Evolutionary conservation across 2,888 invertebrate species (phyloP).

Genomic region (Eledone cirrhosa): DNA sequence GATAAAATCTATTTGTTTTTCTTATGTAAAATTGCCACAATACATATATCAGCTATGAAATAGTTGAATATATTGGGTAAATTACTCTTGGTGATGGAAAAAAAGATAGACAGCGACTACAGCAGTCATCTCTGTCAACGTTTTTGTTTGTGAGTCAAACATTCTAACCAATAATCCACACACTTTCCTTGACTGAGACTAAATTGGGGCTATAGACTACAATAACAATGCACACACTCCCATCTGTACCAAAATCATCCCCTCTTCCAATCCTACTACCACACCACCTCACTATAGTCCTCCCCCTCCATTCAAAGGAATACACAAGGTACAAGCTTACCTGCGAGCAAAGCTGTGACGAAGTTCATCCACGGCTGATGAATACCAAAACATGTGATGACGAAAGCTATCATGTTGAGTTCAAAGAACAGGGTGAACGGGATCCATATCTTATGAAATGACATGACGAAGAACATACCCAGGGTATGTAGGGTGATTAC

Average conservation of each 20-base stretch:
- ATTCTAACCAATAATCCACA: too few relatives aligned
- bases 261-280: not conserved
- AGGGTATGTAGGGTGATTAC: slow-evolving; percentile 41
- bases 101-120: too few relatives aligned
- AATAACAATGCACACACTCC: not conserved
- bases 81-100: too few relatives aligned
- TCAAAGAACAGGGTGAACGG: slow-evolving; percentile 42
- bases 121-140: too few relatives aligned
- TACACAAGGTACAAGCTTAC: slow-evolving; percentile 34
- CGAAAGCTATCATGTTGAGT: slow-evolving; percentile 41
- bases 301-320: not conserved
- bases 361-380: slow-evolving; percentile 42
- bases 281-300: not conserved
- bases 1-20: too few relatives aligned
- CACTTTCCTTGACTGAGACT: too few relatives aligned
- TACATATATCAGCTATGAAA: too few relatives aligned
- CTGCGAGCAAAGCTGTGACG: slow-evolving; percentile 41
- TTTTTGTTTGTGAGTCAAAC: too few relatives aligned
- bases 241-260: not conserved
- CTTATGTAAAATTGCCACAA: too few relatives aligned
- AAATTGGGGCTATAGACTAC: not conserved
- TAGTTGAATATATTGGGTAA: too few relatives aligned
- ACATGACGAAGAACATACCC: slow-evolving; percentile 39
- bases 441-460: slow-evolving; percentile 46
- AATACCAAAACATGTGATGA: slow-evolving; percentile 38